Percentiles rank a stretch among this genome's conserved stretches.
Evolutionary conservation across 2,113 vertebrate genomes (phyloP).

Genomic region (Hymenochirus boettgeri): DNA sequence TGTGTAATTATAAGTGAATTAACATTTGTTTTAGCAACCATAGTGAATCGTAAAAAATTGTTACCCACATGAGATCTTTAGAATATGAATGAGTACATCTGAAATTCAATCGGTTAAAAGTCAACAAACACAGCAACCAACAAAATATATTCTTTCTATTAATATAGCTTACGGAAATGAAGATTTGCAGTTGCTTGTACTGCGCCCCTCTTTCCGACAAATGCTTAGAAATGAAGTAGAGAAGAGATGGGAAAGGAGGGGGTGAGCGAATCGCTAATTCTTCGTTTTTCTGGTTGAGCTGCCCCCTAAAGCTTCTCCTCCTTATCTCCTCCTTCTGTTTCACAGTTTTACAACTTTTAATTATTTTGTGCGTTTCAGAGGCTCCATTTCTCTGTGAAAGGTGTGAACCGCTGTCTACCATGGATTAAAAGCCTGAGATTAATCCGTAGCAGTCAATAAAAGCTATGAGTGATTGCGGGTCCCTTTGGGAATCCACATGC

Average conservation of each 20-base stretch:
- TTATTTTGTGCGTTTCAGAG: slow-evolving; percentile 50
- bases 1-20: too few relatives aligned
- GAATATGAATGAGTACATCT: too few relatives aligned
- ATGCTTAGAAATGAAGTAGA: not conserved
- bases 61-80: too few relatives aligned
- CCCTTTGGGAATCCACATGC: slow-evolving; percentile 5
- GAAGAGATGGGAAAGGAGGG: slow-evolving; percentile 4
- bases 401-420: slow-evolving; percentile 23
- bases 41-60: too few relatives aligned
- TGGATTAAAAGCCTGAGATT: slow-evolving; percentile 39
- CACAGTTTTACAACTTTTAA: slow-evolving; percentile 44
- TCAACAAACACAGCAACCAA: too few relatives aligned
- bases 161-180: not conserved
- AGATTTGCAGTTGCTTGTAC: slow-evolving; percentile 18
- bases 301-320: slow-evolving; percentile 24
- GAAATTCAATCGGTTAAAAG: too few relatives aligned
- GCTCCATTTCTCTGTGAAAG: slow-evolving; percentile 37
- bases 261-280: slow-evolving; percentile 13
- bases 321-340: slow-evolving; percentile 46
- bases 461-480: slow-evolving; percentile 12
- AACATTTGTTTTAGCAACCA: too few relatives aligned
- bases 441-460: slow-evolving; percentile 30
- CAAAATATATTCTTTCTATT: too few relatives aligned
- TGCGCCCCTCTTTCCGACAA: slow-evolving; percentile 12
- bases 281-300: slow-evolving; percentile 51